These are phyloP conservation scores for Gasterosteus aculeatus DNA, from an alignment of 2,113 vertebrate genomes.

Conservation along the genomic window DNA sequence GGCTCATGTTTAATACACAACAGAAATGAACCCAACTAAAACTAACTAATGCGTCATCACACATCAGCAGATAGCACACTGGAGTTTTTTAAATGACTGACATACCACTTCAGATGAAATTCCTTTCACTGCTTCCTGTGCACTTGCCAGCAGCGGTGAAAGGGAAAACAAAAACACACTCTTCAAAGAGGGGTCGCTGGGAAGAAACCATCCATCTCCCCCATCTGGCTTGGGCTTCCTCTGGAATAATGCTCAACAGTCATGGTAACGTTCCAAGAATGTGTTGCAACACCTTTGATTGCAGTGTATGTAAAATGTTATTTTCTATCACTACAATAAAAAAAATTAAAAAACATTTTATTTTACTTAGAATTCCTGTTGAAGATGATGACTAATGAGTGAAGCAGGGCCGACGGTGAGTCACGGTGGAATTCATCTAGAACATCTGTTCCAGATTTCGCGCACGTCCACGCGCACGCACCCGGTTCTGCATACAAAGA, in stretches of 20 bases:
- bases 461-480: slow-evolving; percentile 5
- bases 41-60: slow-evolving; percentile 9
- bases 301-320: background rate
- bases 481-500: slow-evolving; percentile 46
- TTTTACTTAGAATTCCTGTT: background rate
- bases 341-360: background rate
- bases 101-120: slow-evolving; percentile 23
- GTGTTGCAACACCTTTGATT: slow-evolving; percentile 4
- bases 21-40: too few relatives aligned
- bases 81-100: slow-evolving; percentile 15
- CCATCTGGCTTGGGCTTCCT: slow-evolving; percentile 8
- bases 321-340: slow-evolving; percentile 4
- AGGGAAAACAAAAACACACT: slow-evolving; percentile 10
- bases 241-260: background rate
- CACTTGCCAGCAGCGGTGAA: slow-evolving; percentile 6
- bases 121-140: slow-evolving; percentile 11
- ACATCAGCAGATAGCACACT: slow-evolving; percentile 6
- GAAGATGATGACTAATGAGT: slow-evolving; percentile 25
- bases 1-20: too few relatives aligned
- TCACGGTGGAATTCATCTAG: slow-evolving; percentile 50
- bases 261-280: background rate
- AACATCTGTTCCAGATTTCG: slow-evolving; percentile 69
- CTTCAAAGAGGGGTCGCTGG: background rate
- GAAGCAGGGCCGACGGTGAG: slow-evolving; percentile 47
- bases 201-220: background rate